Evolutionary conservation across 2,888 invertebrate species (phyloP), one percentile per base, ranked within the genome.

Genomic region (Heteromurus nitidus): DNA sequence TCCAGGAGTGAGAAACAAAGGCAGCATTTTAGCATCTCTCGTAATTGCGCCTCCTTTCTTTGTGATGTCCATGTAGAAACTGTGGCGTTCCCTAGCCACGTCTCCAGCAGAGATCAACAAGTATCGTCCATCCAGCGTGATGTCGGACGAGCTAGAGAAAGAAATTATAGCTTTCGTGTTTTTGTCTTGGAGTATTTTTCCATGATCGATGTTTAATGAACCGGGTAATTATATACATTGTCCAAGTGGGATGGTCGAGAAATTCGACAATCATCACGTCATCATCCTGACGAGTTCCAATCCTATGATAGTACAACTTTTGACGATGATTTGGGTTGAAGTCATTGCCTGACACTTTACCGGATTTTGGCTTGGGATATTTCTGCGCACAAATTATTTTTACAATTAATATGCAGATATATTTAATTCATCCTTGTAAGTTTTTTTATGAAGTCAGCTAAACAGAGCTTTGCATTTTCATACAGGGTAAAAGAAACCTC

Each of bases 101-200:
- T 95, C 94, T 81, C 93, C 92, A 24, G 96, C 94, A 1, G 92
- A 92, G 88, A 98, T 91, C 31, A 99, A 91, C 86, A 99, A 91
- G 91, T 96, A 98, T 47, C 93, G 88, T 1, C 98, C 98, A 91
- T 97, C 98, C 89, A 97, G 94, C 11, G 95, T 94, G 70, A 99
- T 1, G 1, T 31, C 5, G 3, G 68, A n/a, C 2, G 74, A 68
- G 22, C 80, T 80, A n/a, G 2, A 55, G 11, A 24, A 50, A 13
- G 1, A 64, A 64, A 31, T 20, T 7, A 1, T 31, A 26, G 60
- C 28, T 60, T 24, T 28, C 28, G 2, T n/a, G n/a, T n/a, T n/a
- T n/a, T n/a, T n/a, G n/a, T n/a, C n/a, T n/a, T n/a, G n/a, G n/a
- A n/a, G n/a, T n/a, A n/a, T n/a, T n/a, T n/a, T n/a, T n/a, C n/a